Conservation (phyloP, 2,888 invertebrate species). For the Oxyteleia sp. region DNA sequence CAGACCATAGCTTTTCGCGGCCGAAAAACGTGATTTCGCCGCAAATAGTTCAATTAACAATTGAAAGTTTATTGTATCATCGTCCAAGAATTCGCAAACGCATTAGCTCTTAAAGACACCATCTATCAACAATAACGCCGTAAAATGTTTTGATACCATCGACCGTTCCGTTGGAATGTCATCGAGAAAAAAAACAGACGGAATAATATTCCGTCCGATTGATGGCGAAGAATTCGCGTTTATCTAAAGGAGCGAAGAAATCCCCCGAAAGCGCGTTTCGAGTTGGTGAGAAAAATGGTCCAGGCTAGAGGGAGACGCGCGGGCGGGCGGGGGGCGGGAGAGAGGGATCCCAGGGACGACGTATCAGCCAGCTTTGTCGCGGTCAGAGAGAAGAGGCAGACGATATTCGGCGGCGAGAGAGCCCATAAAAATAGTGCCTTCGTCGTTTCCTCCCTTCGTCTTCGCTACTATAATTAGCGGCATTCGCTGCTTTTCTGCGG, state of each 20-base stretch:
- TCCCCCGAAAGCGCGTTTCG: conserved; percentile 12
- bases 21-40: too few relatives aligned
- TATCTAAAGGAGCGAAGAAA: conserved; percentile 5
- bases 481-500: conserved; percentile 83
- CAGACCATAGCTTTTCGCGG: too few relatives aligned
- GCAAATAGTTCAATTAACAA: too few relatives aligned
- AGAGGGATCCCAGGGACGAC: conserved; percentile 54
- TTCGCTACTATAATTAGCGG: conserved; percentile 84
- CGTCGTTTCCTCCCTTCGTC: conserved; percentile 84
- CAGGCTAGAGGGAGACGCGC: not conserved
- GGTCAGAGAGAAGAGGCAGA: conserved; percentile 76
- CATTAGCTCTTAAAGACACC: not conserved
- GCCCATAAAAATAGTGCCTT: conserved; percentile 85
- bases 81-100: not conserved
- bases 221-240: conserved; percentile 6
- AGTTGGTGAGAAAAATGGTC: conserved; percentile 28
- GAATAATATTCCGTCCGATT: not conserved
- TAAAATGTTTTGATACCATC: not conserved
- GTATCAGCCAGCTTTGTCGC: conserved; percentile 70
- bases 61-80: not conserved
- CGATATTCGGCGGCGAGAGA: conserved; percentile 83
- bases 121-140: not conserved
- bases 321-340: conserved; percentile 17
- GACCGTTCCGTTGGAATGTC: not conserved
- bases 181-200: not conserved